A percentile compares a stretch with the other conserved stretches of the same genome.
These are phyloP conservation scores for Dipodomys merriami DNA, from an alignment of 2,113 vertebrate species.

Conservation along the genomic window DNA sequence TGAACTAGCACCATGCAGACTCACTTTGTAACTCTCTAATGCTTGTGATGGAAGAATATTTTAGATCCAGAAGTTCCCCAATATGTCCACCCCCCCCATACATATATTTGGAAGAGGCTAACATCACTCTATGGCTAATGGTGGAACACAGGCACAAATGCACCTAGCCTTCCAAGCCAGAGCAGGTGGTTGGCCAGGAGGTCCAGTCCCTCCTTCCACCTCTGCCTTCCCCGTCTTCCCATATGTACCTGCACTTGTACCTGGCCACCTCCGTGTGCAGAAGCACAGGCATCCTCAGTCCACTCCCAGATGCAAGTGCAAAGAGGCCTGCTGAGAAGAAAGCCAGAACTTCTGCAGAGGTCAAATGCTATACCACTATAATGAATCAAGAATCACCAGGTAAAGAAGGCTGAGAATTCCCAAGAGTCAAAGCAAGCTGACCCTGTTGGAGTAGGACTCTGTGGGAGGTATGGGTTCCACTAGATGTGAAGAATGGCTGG, in stretches of 20 bases:
- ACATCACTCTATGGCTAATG: neutral
- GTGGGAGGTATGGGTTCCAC: too few species aligned
- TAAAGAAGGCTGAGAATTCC: neutral
- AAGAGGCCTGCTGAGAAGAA: accelerated
- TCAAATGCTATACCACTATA: neutral
- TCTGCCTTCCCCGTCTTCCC: too few species aligned
- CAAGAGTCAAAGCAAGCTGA: neutral
- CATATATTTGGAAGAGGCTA: neutral
- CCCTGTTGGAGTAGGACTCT: accelerated
- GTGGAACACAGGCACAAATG: accelerated
- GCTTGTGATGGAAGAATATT: too few species aligned
- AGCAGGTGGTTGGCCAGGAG: neutral
- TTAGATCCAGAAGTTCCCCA: too few species aligned
- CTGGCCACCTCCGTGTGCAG: too few species aligned
- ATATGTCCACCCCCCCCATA: too few species aligned
- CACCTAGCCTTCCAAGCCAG: neutral
- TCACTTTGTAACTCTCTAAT: too few species aligned
- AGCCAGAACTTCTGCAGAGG: accelerated
- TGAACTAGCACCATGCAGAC: neutral
- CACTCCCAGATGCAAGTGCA: accelerated
- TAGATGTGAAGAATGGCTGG: too few species aligned
- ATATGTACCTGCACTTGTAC: too few species aligned
- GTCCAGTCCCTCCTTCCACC: neutral
- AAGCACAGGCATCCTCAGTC: neutral
- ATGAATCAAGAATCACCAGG: neutral